phyloP scores from a whole-genome alignment of 2,797 vertebrate genomes.

The Platyrinchus mystaceus region DNA sequence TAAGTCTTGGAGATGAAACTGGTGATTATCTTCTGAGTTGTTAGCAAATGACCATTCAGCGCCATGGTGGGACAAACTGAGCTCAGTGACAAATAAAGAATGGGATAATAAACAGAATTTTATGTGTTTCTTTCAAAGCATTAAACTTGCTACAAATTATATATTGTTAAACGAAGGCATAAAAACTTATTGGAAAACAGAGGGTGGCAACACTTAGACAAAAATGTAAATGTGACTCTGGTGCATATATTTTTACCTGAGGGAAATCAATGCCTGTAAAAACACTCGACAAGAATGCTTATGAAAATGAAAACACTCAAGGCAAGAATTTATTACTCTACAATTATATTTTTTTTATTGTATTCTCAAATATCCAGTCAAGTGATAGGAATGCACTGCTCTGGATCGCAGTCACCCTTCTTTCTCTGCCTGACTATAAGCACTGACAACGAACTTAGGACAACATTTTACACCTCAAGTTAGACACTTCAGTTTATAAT shows the following conservation, averaged over 20 bases:
- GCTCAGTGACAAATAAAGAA: conserved; percentile 56
- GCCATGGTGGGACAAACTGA: background rate
- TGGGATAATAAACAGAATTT: conserved; percentile 62
- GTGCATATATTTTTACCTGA: conserved; percentile 47
- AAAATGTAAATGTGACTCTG: conserved; percentile 31
- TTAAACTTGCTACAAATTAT: conserved; percentile 59
- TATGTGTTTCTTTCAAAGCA: conserved; percentile 65
- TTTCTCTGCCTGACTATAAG: background rate
- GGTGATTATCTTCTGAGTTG: conserved; percentile 74
- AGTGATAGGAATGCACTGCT: conserved; percentile 31
- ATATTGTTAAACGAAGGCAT: conserved; percentile 64
- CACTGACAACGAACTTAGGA: background rate
- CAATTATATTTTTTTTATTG: conserved; percentile 21
- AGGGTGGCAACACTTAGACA: conserved; percentile 21
- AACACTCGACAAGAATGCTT: conserved; percentile 12
- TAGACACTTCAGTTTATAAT: background rate
- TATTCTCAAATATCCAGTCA: conserved; percentile 2
- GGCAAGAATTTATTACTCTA: conserved; percentile 17
- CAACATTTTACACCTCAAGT: background rate
- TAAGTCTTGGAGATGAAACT: conserved; percentile 69
- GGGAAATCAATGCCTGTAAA: conserved; percentile 27
- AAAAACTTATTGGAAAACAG: conserved; percentile 66
- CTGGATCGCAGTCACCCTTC: background rate
- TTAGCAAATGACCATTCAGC: conserved; percentile 61
- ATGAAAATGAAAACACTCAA: conserved; percentile 43